A percentile compares a stretch with the other conserved stretches of the same genome.
Evolutionary conservation across 2,113 vertebrate species (phyloP).

Genomic region (Xenopus laevis): DNA sequence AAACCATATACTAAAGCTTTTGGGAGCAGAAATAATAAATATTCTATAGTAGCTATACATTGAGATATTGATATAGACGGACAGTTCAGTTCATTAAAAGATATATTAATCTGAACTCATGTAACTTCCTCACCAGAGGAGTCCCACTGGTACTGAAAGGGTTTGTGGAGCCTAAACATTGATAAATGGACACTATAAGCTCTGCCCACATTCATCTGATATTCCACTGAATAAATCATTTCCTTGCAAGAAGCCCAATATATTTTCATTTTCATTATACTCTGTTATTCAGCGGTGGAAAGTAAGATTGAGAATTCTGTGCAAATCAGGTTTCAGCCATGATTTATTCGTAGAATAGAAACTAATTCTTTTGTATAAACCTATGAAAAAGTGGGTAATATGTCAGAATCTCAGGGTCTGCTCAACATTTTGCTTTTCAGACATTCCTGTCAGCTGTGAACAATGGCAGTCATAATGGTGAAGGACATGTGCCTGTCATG

Average conservation of each 20-base stretch:
- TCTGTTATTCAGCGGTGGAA: constrained; percentile 25
- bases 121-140: not conserved
- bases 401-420: constrained; percentile 19
- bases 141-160: not conserved
- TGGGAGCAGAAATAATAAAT: too few species aligned
- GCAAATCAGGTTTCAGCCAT: constrained; percentile 14
- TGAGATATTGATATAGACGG: too few species aligned
- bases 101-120: too few species aligned
- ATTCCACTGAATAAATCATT: constrained; percentile 38
- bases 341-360: constrained; percentile 34
- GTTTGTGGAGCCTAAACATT: not conserved
- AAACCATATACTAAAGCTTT: too few species aligned
- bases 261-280: constrained; percentile 42
- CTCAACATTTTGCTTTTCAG: constrained; percentile 1
- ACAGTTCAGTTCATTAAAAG: too few species aligned
- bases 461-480: constrained; percentile 16
- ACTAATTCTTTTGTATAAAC: constrained; percentile 36
- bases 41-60: too few species aligned
- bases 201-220: constrained; percentile 21
- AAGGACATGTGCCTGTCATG: constrained; percentile 11
- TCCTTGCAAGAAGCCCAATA: constrained; percentile 31
- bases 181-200: constrained; percentile 19
- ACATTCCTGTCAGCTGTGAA: constrained; percentile 7
- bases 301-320: constrained; percentile 29
- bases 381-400: constrained; percentile 4